Conservation (phyloP, 2,888 invertebrate genomes). For the Rosalia funebris region DNA sequence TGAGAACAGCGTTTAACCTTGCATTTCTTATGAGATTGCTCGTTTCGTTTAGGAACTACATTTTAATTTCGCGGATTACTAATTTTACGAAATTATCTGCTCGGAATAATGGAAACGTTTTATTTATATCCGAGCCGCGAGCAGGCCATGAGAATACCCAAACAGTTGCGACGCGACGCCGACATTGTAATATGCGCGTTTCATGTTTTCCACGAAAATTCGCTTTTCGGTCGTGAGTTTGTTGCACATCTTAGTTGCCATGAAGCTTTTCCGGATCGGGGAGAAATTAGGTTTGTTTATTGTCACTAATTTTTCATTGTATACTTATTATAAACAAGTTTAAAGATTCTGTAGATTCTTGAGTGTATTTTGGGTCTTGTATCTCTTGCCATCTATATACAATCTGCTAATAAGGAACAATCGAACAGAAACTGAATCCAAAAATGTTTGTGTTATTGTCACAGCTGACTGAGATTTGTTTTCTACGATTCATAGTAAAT, state of each 20-base stretch:
- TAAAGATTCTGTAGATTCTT: no score
- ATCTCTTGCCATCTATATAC: no score
- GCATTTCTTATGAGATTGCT: neutral
- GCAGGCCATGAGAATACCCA: conserved; percentile 6
- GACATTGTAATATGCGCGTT: conserved; percentile 9
- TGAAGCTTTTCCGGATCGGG: conserved; percentile 14
- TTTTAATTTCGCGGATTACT: conserved; percentile 15
- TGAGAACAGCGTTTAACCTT: conserved; percentile 13
- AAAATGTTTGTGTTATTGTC: no score
- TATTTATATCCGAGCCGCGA: conserved; percentile 13
- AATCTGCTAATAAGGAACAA: no score
- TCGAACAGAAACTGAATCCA: no score
- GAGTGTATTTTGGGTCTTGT: no score
- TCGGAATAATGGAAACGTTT: conserved; percentile 6
- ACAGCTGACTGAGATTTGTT: no score
- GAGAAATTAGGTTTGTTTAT: conserved; percentile 9
- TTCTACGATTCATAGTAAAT: no score
- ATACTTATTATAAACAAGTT: no score
- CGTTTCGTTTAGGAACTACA: conserved; percentile 13
- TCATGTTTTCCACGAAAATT: conserved; percentile 8
- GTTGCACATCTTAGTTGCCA: neutral
- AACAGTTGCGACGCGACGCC: conserved; percentile 6
- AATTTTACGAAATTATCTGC: conserved; percentile 10
- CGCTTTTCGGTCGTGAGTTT: neutral
- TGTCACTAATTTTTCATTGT: no score